Evolutionary conservation across 2,113 vertebrate species (phyloP).

Genomic region (Psilopsiagon aurifrons): DNA sequence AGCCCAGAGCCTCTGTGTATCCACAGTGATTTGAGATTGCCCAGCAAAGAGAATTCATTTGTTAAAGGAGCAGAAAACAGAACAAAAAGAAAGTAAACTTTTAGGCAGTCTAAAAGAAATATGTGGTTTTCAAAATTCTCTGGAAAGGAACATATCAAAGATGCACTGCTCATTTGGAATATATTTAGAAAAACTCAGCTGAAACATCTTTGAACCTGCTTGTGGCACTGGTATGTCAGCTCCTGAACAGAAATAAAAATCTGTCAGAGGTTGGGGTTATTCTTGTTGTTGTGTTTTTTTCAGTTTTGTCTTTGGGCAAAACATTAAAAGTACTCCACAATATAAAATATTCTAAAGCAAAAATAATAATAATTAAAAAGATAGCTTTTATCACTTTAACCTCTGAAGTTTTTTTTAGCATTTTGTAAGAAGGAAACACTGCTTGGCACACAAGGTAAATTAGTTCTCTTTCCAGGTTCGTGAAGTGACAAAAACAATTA

Average conservation of each 20-base stretch:
- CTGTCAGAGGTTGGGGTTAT: background rate
- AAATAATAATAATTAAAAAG: background rate
- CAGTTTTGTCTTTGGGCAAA: background rate
- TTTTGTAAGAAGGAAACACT: background rate
- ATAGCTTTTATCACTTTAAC: background rate
- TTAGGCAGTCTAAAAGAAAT: background rate
- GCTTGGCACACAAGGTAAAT: background rate
- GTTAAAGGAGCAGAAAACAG: background rate
- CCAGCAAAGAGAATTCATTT: background rate
- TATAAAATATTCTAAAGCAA: background rate
- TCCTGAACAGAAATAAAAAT: background rate
- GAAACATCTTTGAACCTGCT: background rate
- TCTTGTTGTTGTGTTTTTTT: background rate
- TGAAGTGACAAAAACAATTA: constrained; percentile 84
- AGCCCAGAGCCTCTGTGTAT: background rate
- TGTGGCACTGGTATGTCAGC: background rate
- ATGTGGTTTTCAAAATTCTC: background rate
- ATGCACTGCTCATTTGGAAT: background rate
- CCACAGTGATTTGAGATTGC: background rate
- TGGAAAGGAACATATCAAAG: background rate
- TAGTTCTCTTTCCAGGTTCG: constrained; percentile 77
- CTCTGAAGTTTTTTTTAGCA: background rate
- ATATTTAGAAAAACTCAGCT: background rate
- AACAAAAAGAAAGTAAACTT: background rate
- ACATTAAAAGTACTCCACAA: background rate